phyloP scores from a whole-genome alignment of 2,888 invertebrate species.

The Reticulitermes lucifugus region DNA sequence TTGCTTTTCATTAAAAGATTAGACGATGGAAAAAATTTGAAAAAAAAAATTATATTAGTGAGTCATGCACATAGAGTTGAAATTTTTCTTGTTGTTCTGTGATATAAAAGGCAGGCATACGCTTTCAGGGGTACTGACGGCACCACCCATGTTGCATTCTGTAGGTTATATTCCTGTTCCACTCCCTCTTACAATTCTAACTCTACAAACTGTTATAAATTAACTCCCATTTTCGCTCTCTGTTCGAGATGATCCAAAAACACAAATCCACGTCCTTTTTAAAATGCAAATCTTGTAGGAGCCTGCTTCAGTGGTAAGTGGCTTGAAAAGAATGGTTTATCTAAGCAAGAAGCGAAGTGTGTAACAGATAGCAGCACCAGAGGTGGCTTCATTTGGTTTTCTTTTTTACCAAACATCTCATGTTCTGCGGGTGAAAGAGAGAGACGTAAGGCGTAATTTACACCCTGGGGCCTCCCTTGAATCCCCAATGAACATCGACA shows the following conservation, averaged over 20 bases:
- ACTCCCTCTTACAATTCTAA: too few species aligned
- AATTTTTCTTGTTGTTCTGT: too few species aligned
- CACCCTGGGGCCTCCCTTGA: slow-evolving; percentile 19
- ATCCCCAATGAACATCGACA: slow-evolving; percentile 34
- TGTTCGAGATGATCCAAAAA: slow-evolving; percentile 22
- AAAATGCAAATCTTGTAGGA: slow-evolving; percentile 38
- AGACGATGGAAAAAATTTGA: too few species aligned
- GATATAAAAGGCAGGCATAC: too few species aligned
- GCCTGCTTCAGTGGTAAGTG: slow-evolving; percentile 24
- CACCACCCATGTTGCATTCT: too few species aligned
- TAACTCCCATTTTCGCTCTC: not conserved
- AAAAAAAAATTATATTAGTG: too few species aligned
- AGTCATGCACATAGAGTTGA: too few species aligned
- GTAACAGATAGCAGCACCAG: slow-evolving; percentile 49
- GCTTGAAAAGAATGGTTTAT: slow-evolving; percentile 41
- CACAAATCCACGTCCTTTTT: slow-evolving; percentile 33
- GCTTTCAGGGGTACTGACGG: too few species aligned
- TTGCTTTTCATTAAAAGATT: too few species aligned
- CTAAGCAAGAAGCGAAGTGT: slow-evolving; percentile 45
- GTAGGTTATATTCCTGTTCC: too few species aligned
- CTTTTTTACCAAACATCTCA: slow-evolving; percentile 19
- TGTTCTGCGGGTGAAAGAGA: slow-evolving; percentile 30
- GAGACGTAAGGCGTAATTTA: slow-evolving; percentile 28
- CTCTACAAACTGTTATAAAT: slow-evolving; percentile 7
- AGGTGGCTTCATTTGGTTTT: slow-evolving; percentile 50